Evolutionary conservation across 1,140 invertebrate genomes (phyloP).

Genomic region (Spodoptera frugiperda): DNA sequence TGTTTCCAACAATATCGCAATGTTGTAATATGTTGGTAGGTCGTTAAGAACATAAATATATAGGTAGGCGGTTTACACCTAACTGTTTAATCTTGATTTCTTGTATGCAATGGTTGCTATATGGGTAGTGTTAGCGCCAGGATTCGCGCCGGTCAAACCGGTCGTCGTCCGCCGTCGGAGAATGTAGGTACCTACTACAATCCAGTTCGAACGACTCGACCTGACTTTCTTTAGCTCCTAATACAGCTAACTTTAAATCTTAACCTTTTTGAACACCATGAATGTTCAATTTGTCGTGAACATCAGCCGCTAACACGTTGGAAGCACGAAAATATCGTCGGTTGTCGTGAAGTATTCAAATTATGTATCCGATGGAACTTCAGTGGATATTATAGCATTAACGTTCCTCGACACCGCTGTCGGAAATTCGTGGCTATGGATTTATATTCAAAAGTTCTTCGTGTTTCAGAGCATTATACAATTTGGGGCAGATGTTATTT

Average conservation of each 20-base stretch:
- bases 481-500: conserved; percentile 27
- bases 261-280: conserved; percentile 36
- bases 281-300: conserved; percentile 29
- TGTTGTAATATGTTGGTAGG: conserved; percentile 24
- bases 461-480: conserved; percentile 13
- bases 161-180: conserved; percentile 60
- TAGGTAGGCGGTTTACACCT: conserved; percentile 3
- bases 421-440: conserved; percentile 32
- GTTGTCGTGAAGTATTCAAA: conserved; percentile 32
- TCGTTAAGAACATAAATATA: not conserved
- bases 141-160: conserved; percentile 81
- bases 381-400: conserved; percentile 20
- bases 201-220: conserved; percentile 71
- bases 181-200: conserved; percentile 61
- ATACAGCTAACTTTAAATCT: conserved; percentile 41
- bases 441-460: conserved; percentile 17
- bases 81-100: conserved; percentile 48
- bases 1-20: conserved; percentile 46
- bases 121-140: conserved; percentile 64
- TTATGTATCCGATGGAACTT: conserved; percentile 35
- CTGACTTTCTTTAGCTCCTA: conserved; percentile 75
- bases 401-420: conserved; percentile 2
- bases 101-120: conserved; percentile 46
- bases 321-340: conserved; percentile 36
- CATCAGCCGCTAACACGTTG: conserved; percentile 22